Conservation (phyloP, 2,113 vertebrate genomes). For the Hipposideros armiger region DNA sequence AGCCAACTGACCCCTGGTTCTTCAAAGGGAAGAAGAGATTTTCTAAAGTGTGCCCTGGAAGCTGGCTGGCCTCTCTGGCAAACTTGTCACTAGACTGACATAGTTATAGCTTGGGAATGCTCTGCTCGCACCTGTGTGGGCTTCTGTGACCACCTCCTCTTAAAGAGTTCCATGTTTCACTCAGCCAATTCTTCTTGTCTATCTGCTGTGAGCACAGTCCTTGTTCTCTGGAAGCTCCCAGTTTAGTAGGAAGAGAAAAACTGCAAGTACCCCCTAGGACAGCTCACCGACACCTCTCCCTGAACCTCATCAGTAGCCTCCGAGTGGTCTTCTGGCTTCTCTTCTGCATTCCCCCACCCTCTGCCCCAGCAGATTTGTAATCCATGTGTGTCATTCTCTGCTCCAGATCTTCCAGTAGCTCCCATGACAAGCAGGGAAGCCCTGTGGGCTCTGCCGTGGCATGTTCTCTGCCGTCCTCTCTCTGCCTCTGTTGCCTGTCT, state of each 20-base stretch:
- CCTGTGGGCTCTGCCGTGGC: neutral
- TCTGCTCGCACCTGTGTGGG: neutral
- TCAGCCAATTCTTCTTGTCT: neutral
- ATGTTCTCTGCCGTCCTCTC: neutral
- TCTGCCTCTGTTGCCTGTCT: too few species aligned
- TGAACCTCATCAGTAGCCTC: neutral
- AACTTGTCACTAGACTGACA: neutral
- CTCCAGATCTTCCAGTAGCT: neutral
- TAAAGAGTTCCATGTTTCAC: neutral
- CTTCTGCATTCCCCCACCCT: too few species aligned
- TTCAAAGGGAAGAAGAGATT: neutral
- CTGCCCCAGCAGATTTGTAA: neutral
- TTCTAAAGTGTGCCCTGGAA: neutral
- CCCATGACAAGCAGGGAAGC: neutral
- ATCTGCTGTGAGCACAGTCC: neutral
- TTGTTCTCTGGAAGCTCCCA: neutral
- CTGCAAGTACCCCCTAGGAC: neutral
- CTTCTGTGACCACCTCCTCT: neutral
- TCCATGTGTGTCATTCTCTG: neutral
- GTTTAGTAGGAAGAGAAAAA: neutral
- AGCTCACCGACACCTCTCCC: neutral
- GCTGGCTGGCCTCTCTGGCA: neutral
- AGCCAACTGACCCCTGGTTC: neutral
- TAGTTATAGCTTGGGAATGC: neutral
- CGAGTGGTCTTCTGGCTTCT: neutral